These are phyloP conservation scores for Enteromius afrohamiltoni DNA, from an alignment of 2,797 vertebrate genomes.

Conservation along the genomic window DNA sequence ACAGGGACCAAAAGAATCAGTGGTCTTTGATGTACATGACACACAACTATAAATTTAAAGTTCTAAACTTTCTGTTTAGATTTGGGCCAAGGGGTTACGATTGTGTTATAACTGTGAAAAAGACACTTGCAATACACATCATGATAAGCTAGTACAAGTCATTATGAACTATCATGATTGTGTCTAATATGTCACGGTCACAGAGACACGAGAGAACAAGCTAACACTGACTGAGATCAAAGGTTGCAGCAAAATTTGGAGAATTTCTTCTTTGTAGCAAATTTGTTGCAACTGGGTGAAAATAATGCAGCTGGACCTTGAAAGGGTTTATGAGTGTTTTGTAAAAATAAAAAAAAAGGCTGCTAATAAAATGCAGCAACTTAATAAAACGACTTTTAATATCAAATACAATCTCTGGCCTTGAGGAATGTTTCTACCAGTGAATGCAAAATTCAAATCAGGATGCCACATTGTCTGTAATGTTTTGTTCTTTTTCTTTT, in stretches of 20 bases:
- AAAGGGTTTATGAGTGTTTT: background rate
- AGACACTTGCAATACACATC: slow-evolving; percentile 35
- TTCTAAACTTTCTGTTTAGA: slow-evolving; percentile 50
- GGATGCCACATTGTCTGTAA: background rate
- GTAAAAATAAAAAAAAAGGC: background rate
- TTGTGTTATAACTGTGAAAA: slow-evolving; percentile 32
- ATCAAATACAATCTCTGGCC: slow-evolving; percentile 18
- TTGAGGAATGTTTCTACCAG: slow-evolving; percentile 5
- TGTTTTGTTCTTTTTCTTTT: background rate
- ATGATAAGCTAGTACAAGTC: slow-evolving; percentile 41
- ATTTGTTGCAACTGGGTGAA: slow-evolving; percentile 10
- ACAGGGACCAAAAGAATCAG: slow-evolving; percentile 22
- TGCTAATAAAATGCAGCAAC: slow-evolving; percentile 7
- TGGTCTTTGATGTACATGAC: slow-evolving; percentile 15
- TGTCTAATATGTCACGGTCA: slow-evolving; percentile 51
- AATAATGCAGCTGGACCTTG: slow-evolving; percentile 20
- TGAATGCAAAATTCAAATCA: background rate
- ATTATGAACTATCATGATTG: slow-evolving; percentile 42
- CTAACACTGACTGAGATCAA: slow-evolving; percentile 12
- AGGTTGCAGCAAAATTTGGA: background rate
- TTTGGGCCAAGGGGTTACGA: slow-evolving; percentile 35
- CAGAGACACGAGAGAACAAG: slow-evolving; percentile 22
- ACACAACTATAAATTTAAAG: slow-evolving; percentile 20
- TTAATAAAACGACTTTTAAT: slow-evolving; percentile 6
- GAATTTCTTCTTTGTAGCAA: slow-evolving; percentile 9